A percentile compares a stretch with the other conserved stretches of the same genome.
phyloP scores from a whole-genome alignment of 2,797 vertebrate genomes.

The Rhodeus uyekii region DNA sequence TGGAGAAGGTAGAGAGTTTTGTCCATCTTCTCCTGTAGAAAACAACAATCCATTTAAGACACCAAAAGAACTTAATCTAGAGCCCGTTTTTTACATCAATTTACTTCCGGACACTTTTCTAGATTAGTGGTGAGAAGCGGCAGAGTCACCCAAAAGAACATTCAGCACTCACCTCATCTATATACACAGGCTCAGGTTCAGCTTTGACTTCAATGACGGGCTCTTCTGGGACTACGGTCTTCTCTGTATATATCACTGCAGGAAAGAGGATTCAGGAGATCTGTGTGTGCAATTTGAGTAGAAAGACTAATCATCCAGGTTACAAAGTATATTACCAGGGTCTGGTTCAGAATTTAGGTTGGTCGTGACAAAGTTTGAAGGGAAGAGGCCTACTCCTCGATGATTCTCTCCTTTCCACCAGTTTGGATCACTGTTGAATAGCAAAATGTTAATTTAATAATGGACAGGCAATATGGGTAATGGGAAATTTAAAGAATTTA shows the following conservation, averaged over 20 bases:
- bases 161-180: constrained; percentile 86
- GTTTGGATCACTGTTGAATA: constrained; percentile 86
- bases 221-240: constrained; percentile 75
- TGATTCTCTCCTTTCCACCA: constrained; percentile 99
- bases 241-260: constrained; percentile 75
- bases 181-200: constrained; percentile 90
- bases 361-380: constrained; percentile 95
- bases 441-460: background rate
- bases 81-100: background rate
- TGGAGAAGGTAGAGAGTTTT: constrained; percentile 86
- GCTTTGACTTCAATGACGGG: constrained; percentile 76
- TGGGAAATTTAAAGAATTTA: background rate
- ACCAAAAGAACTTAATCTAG: background rate
- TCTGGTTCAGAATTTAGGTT: constrained; percentile 89
- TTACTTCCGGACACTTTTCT: background rate
- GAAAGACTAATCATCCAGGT: background rate
- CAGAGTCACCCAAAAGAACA: background rate
- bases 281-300: background rate
- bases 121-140: background rate
- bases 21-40: constrained; percentile 91
- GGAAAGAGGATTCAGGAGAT: constrained; percentile 20
- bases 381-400: constrained; percentile 93
- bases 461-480: background rate
- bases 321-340: constrained; percentile 73
- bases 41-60: background rate